Evolutionary conservation across 2,888 invertebrate species (phyloP).

Genomic region (Ganaspis brasiliensis): DNA sequence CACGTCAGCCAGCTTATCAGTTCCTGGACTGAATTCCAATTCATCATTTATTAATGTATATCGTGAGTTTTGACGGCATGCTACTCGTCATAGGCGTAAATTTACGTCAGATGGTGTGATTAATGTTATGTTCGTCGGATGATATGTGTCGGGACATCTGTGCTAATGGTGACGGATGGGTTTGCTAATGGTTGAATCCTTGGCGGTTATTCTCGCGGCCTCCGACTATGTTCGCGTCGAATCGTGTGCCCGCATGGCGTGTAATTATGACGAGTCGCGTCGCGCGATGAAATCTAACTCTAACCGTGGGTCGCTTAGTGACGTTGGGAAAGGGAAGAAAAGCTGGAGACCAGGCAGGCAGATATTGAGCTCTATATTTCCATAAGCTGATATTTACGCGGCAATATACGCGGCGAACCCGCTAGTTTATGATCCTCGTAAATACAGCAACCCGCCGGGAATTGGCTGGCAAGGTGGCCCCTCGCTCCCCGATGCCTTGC

Average conservation of each 20-base stretch:
- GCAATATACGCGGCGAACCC: slow-evolving; percentile 80
- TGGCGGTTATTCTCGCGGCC: slow-evolving; percentile 37
- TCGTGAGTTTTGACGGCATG: slow-evolving; percentile 35
- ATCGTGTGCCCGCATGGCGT: slow-evolving; percentile 22
- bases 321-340: slow-evolving; percentile 63
- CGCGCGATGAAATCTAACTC: slow-evolving; percentile 44
- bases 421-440: slow-evolving; percentile 80
- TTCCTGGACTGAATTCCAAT: slow-evolving; percentile 23
- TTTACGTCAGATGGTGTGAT: slow-evolving; percentile 74
- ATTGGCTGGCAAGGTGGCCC: slow-evolving; percentile 78
- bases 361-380: slow-evolving; percentile 84
- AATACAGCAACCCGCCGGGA: slow-evolving; percentile 80
- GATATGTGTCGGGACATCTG: slow-evolving; percentile 72
- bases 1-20: slow-evolving; percentile 20
- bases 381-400: slow-evolving; percentile 83
- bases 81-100: slow-evolving; percentile 62
- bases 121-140: slow-evolving; percentile 74
- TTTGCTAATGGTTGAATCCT: slow-evolving; percentile 68
- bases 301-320: slow-evolving; percentile 23
- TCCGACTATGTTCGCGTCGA: background rate
- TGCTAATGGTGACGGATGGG: slow-evolving; percentile 78
- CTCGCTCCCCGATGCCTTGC: slow-evolving; percentile 56
- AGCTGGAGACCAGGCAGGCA: slow-evolving; percentile 73
- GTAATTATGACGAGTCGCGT: slow-evolving; percentile 49
- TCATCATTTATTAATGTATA: slow-evolving; percentile 21